phyloP scores from a whole-genome alignment of 1,140 invertebrate genomes.

The Pristionchus pacificus region DNA sequence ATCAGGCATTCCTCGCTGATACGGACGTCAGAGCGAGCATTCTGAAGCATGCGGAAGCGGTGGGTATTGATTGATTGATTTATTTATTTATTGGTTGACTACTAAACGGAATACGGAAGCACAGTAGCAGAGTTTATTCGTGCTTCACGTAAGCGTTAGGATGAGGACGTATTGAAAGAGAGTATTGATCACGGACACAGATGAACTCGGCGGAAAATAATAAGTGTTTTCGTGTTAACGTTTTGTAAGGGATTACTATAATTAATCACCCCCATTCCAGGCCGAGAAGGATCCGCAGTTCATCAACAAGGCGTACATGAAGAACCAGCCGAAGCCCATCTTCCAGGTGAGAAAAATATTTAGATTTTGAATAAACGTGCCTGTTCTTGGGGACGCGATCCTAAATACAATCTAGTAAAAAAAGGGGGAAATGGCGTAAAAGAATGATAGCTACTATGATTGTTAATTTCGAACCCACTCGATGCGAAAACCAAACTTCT shows the following conservation, averaged over 20 bases:
- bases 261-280: constrained; percentile 27
- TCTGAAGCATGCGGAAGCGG: constrained; percentile 87
- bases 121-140: not conserved
- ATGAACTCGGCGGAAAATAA: not conserved
- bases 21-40: constrained; percentile 94
- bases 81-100: constrained; percentile 5
- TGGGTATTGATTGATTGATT: constrained; percentile 20
- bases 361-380: too few species aligned
- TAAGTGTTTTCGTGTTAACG: not conserved
- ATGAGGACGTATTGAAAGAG: not conserved
- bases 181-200: not conserved
- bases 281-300: constrained; percentile 94
- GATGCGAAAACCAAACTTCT: too few species aligned
- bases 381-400: too few species aligned
- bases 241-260: not conserved
- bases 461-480: too few species aligned
- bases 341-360: too few species aligned
- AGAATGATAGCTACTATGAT: too few species aligned
- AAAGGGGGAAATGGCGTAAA: too few species aligned
- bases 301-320: constrained; percentile 83
- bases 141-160: not conserved
- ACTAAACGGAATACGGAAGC: not conserved
- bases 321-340: constrained; percentile 60
- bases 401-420: too few species aligned
- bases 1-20: constrained; percentile 82